A percentile compares a stretch with the other conserved stretches of the same genome.
Conservation (phyloP, 2,888 invertebrate genomes). For the Ditylenchus weischeri region DNA sequence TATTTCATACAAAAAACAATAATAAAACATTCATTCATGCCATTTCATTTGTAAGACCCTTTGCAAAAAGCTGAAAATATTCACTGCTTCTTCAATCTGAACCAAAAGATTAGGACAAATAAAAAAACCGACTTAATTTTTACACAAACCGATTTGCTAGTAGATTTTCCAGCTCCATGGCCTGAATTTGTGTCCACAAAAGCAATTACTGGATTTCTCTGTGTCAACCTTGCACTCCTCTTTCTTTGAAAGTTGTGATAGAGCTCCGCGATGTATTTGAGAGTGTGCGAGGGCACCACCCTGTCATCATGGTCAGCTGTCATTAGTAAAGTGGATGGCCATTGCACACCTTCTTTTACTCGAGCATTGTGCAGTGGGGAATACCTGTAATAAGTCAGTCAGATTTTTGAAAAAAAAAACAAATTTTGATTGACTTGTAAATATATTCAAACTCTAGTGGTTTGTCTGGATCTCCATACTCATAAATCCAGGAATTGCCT, state of each 20-base stretch:
- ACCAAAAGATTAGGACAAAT: not conserved
- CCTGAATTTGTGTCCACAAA: conserved; percentile 91
- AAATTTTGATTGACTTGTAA: conserved; percentile 56
- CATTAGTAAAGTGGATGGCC: conserved; percentile 79
- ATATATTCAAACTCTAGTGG: conserved; percentile 78
- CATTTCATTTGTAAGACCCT: conserved; percentile 25
- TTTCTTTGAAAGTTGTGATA: conserved; percentile 67
- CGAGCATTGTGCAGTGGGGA: conserved; percentile 90
- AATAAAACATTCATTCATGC: conserved; percentile 11
- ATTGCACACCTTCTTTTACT: conserved; percentile 66
- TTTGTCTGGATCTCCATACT: conserved; percentile 87
- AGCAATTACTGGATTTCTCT: conserved; percentile 81
- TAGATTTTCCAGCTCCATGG: conserved; percentile 94
- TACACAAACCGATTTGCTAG: conserved; percentile 69
- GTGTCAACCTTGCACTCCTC: conserved; percentile 20
- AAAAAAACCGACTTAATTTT: not conserved
- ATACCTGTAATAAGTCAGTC: no score
- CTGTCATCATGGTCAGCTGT: conserved; percentile 99
- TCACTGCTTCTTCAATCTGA: conserved; percentile 72
- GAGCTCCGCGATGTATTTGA: conserved; percentile 86
- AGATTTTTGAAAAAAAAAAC: no score
- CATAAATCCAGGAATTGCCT: conserved; percentile 90
- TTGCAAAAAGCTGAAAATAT: conserved; percentile 79
- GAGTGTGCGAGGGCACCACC: conserved; percentile 92
- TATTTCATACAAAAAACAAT: no score